Base-by-base conservation (phyloP, 2,113 vertebrate species). In the Prietella phreatophila region DNA sequence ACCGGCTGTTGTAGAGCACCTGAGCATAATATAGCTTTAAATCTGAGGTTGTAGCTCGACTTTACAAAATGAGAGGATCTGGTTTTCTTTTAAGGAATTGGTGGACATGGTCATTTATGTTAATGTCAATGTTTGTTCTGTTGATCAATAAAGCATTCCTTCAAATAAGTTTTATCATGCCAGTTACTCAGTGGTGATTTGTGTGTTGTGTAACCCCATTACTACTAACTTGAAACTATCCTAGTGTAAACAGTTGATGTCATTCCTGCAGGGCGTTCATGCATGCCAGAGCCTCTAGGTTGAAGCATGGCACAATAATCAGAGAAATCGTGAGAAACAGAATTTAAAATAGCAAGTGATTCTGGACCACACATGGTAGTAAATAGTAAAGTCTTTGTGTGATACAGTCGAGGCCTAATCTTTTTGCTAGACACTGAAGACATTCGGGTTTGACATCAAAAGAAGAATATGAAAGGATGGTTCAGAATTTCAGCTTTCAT, bases 101-200 rank as follows among this genome's bases (percentile, higher is more conserved):
- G 89, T 90, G 89, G 47, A 91, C 8, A 87, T 89, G 63, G 73
- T 82, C 92, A 71, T 85, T 90, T 92, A 82, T 89, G 86, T 90
- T 91, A 75, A 91, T 93, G 92, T 93, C 71, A 92, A 89, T 94
- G 87, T 84, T 89, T 92, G 93, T 94, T 94, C 92, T 93, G 92
- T 91, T 92, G 93, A 95, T 94, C 93, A 96, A 95, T 96, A 95
- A 96, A 95, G 92, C 95, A 95, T 95, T 95, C 93, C 92, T 95
- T 94, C 91, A 95, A 95, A 94, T 87, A 53, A 0, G 36, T 11
- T 81, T 63, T 50, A 20, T 39, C 85, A 50, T 78, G 79, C 67
- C 20, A n/a, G 20, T 50, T 86, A 61, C 14, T 86, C 39, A 15
- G 14, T 11, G 8, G 3, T 61, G 3, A 4, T 58, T 17, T 80